Evolutionary conservation across 2,113 vertebrate genomes (phyloP).

Genomic region (Podarcis muralis): DNA sequence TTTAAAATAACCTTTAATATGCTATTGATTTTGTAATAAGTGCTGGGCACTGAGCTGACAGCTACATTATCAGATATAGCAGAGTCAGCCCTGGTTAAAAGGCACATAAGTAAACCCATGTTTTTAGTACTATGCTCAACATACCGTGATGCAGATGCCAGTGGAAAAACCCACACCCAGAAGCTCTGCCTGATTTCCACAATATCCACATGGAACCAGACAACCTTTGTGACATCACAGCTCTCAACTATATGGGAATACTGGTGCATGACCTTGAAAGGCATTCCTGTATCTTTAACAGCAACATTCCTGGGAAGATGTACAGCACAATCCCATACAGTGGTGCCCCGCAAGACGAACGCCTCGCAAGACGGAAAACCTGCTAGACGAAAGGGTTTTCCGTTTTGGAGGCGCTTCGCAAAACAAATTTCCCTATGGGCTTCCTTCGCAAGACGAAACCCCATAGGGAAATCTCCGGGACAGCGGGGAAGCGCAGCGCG

Average conservation of each 20-base stretch:
- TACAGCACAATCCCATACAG: too few species aligned
- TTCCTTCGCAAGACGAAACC: too few species aligned
- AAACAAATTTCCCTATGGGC: too few species aligned
- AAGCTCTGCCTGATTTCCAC: not conserved
- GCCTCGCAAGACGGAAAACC: too few species aligned
- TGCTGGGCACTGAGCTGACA: too few species aligned
- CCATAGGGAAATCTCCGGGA: too few species aligned
- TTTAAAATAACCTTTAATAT: not conserved
- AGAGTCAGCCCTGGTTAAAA: not conserved
- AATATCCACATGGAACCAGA: not conserved
- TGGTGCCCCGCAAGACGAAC: too few species aligned
- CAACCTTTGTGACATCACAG: constrained; percentile 6
- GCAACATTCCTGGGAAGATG: not conserved
- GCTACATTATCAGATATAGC: not conserved
- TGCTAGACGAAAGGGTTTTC: too few species aligned
- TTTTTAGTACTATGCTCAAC: not conserved
- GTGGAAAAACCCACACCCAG: not conserved
- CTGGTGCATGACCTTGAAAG: not conserved
- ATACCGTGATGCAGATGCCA: not conserved
- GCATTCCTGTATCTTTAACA: not conserved
- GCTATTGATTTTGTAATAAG: not conserved
- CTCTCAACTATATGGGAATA: not conserved
- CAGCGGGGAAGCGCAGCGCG: too few species aligned
- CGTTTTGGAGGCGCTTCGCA: too few species aligned
- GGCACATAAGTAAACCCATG: not conserved